Evolutionary conservation across 1,140 invertebrate genomes (phyloP).

Genomic region (Cydia amplana): DNA sequence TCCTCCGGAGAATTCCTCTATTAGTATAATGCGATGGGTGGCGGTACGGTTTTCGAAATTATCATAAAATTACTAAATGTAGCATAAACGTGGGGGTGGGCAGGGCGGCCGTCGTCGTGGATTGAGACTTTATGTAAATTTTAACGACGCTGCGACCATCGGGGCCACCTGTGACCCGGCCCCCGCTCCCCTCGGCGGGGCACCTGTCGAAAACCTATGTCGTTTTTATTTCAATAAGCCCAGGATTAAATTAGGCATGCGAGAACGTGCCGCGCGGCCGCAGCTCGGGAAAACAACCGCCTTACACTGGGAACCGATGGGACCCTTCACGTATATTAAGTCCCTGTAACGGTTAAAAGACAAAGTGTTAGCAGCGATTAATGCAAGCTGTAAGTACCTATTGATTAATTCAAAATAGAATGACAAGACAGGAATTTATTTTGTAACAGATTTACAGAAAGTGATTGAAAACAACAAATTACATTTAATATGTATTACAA

Average conservation of each 20-base stretch:
- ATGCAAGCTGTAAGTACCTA: neutral
- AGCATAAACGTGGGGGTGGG: constrained; percentile 76
- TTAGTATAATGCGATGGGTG: constrained; percentile 79
- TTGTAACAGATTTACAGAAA: neutral
- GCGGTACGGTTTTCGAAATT: constrained; percentile 76
- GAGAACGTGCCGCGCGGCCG: constrained; percentile 54
- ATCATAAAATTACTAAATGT: constrained; percentile 80
- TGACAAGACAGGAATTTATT: neutral
- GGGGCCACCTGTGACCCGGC: constrained; percentile 72
- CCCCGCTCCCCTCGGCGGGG: constrained; percentile 47
- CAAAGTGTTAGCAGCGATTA: neutral
- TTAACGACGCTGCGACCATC: constrained; percentile 78
- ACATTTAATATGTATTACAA: too few species aligned
- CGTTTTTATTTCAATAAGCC: constrained; percentile 79
- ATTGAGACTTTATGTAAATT: constrained; percentile 80
- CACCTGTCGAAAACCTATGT: constrained; percentile 78
- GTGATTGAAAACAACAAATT: too few species aligned
- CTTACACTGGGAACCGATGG: constrained; percentile 11
- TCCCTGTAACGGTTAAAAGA: neutral
- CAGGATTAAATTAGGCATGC: constrained; percentile 76
- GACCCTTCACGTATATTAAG: constrained; percentile 12
- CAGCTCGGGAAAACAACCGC: constrained; percentile 39
- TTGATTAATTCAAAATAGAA: neutral
- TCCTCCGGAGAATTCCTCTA: constrained; percentile 66
- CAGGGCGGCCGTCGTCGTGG: constrained; percentile 69